Evolutionary conservation across 2,888 invertebrate species (phyloP).

Genomic region (Ypsolopha scabrella): DNA sequence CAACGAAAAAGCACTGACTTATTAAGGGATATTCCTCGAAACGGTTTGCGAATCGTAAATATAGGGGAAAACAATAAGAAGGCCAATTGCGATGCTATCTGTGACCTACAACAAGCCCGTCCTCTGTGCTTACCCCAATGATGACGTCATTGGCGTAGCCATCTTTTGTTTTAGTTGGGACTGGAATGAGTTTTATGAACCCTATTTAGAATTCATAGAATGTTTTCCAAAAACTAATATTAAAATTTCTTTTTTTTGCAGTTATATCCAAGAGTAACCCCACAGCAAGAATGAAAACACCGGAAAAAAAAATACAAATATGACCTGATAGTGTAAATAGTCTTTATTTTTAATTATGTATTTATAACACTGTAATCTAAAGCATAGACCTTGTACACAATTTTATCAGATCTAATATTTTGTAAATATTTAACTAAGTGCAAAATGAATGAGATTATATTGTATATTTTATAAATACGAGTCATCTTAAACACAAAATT

Average conservation of each 20-base stretch:
- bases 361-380: slow-evolving; percentile 64
- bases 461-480: slow-evolving; percentile 69
- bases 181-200: too few species aligned
- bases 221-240: not conserved
- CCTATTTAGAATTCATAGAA: too few species aligned
- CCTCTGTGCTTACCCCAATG: too few species aligned
- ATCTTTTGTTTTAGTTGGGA: too few species aligned
- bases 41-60: too few species aligned
- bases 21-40: too few species aligned
- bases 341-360: slow-evolving; percentile 61
- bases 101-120: too few species aligned
- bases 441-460: slow-evolving; percentile 69
- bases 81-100: too few species aligned
- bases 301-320: slow-evolving; percentile 23
- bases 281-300: slow-evolving; percentile 57
- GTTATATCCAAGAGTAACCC: slow-evolving; percentile 74
- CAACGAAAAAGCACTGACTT: too few species aligned
- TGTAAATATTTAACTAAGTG: slow-evolving; percentile 66
- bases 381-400: slow-evolving; percentile 63
- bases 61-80: too few species aligned
- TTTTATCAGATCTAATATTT: slow-evolving; percentile 67
- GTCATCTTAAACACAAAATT: slow-evolving; percentile 50
- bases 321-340: slow-evolving; percentile 62
- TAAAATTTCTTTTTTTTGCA: slow-evolving; percentile 39
- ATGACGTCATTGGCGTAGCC: too few species aligned